Base-by-base conservation (phyloP, 35 echinoderm and acorn worm species). In the Patiria miniata region DNA sequence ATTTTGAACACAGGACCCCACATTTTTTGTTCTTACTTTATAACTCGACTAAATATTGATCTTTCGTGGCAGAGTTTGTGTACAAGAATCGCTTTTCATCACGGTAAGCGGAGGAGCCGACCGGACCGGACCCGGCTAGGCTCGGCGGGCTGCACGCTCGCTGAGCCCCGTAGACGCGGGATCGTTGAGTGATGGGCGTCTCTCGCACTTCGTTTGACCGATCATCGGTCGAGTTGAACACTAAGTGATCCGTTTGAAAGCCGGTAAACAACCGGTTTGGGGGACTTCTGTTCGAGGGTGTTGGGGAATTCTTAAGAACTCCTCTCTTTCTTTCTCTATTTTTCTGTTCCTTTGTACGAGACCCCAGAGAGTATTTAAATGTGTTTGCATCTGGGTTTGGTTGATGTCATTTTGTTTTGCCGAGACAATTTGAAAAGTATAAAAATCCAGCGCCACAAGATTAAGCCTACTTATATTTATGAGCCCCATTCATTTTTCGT, bases 171-270 rank as follows among this genome's bases (percentile, higher is more conserved):
- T 4, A 47, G 65, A 73, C 65, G 65, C 65, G 34, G 65, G 42
- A 6, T 12, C 65, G 65, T 32, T 73, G 65, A 73, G 65, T 73
- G 65, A 73, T 73, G 19, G 21, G 26, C 26, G 10, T 73, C 26
- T 10, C 34, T 73, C 19, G 65, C 65, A 73, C 65, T 28, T 73
- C 7, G 65, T 30, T 73, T 73, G 65, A 73, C 65, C 34, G 65
- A 73, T 73, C 23, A 73, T 73, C 65, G 65, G 21, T 1, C 19
- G 65, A 73, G 65, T 30, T 73, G 65, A 73, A 73, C 65, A 73
- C 23, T 34, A 18, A 73, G 65, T 73, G 65, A 73, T 73, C 65
- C 65, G 65, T 73, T 2, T 14, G 29, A 73, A 10, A 23, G 26
- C 21, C 42, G 12, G 65, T 73, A 73, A 73, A 73, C 65, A 73